phyloP scores from a whole-genome alignment of 2,113 vertebrate genomes.

The Prionailurus bengalensis region DNA sequence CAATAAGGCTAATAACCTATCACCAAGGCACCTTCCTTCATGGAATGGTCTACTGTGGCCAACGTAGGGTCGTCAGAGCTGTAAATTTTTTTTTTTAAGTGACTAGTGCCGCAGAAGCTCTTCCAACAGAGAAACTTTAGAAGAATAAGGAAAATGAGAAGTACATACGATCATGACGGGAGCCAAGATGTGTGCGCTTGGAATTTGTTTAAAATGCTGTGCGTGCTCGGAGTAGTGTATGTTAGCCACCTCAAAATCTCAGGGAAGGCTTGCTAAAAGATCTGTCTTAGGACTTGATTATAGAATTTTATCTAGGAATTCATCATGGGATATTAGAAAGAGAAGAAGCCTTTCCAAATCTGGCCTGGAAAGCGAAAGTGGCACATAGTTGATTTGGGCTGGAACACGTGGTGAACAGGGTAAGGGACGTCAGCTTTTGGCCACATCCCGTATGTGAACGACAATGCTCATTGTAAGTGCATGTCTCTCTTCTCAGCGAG shows the following conservation, averaged over 20 bases:
- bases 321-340: neutral
- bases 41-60: neutral
- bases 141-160: neutral
- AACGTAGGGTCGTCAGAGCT: neutral
- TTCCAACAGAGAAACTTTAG: neutral
- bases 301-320: neutral
- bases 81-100: neutral
- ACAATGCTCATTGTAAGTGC: neutral
- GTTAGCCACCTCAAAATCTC: neutral
- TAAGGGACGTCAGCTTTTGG: neutral
- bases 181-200: neutral
- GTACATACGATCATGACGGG: too few relatives aligned
- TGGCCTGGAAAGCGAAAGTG: neutral
- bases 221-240: neutral
- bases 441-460: neutral
- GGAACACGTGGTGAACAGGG: neutral
- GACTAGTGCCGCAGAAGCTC: neutral
- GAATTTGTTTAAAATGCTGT: rapidly evolving
- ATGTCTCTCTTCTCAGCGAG: neutral
- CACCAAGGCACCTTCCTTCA: rapidly evolving
- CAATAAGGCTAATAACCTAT: neutral
- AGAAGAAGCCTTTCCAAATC: neutral
- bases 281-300: neutral
- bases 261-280: neutral
- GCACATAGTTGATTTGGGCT: neutral